phyloP scores from a whole-genome alignment of 2,113 vertebrate genomes.

The Marmota monax region DNA sequence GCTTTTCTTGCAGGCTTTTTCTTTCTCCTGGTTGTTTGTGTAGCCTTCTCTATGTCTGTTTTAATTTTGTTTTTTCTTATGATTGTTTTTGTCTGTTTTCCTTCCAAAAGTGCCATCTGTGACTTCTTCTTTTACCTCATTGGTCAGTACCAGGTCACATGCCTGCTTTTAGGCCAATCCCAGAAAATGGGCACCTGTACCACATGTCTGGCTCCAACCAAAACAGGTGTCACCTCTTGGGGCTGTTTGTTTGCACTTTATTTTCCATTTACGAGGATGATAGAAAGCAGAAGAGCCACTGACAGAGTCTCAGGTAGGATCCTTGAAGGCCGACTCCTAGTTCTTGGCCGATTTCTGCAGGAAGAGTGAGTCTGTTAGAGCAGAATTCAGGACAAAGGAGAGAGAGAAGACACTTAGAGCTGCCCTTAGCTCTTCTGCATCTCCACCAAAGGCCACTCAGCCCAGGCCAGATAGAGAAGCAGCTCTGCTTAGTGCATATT shows the following conservation, averaged over 20 bases:
- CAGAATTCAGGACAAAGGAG: no score
- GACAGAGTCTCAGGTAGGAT: no score
- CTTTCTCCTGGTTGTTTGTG: not conserved
- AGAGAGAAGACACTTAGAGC: not conserved
- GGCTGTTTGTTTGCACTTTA: not conserved
- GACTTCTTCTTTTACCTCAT: not conserved
- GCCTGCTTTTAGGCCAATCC: not conserved
- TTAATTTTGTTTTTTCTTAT: not conserved
- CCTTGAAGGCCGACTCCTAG: no score
- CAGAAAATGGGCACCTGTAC: rapidly evolving
- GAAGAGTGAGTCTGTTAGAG: not conserved
- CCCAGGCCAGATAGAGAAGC: not conserved
- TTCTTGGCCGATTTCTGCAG: not conserved
- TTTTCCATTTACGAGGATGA: not conserved
- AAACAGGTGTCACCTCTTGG: no score
- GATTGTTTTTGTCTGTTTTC: not conserved
- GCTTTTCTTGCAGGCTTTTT: not conserved
- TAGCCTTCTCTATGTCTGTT: not conserved
- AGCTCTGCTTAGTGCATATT: rapidly evolving
- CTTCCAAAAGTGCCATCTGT: not conserved
- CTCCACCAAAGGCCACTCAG: no score
- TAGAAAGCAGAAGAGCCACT: not conserved
- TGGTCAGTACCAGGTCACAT: not conserved
- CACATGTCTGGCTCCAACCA: not conserved
- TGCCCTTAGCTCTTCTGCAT: not conserved